These are phyloP conservation scores for Pteropus rufus DNA, from an alignment of 2,797 vertebrate species.

Conservation along the genomic window DNA sequence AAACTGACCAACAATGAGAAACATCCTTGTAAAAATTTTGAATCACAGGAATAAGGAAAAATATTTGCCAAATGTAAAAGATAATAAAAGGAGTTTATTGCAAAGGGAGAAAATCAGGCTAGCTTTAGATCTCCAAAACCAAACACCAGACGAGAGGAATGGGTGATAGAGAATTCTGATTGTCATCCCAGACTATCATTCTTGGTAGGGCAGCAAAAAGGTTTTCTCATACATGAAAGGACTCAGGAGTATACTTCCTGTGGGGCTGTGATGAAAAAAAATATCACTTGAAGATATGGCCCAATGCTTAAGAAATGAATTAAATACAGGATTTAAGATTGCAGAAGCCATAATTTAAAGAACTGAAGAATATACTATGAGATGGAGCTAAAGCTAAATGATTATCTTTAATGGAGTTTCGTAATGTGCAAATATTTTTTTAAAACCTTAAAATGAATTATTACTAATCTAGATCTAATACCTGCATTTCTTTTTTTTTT, in stretches of 20 bases:
- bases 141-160: neutral
- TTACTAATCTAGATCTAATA: neutral
- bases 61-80: neutral
- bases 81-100: neutral
- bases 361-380: neutral
- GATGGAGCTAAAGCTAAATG: neutral
- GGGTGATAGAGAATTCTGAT: neutral
- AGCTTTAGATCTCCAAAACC: neutral
- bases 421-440: neutral
- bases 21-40: neutral
- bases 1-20: neutral
- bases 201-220: neutral
- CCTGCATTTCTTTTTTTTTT: neutral
- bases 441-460: conserved; percentile 4
- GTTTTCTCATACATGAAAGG: neutral
- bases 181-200: neutral
- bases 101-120: neutral
- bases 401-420: neutral
- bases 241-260: neutral
- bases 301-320: neutral
- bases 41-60: neutral
- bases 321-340: neutral
- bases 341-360: neutral
- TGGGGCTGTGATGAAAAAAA: neutral
- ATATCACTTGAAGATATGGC: neutral